phyloP scores from a whole-genome alignment of 2,888 invertebrate species.

The Lydus trimaculatus region DNA sequence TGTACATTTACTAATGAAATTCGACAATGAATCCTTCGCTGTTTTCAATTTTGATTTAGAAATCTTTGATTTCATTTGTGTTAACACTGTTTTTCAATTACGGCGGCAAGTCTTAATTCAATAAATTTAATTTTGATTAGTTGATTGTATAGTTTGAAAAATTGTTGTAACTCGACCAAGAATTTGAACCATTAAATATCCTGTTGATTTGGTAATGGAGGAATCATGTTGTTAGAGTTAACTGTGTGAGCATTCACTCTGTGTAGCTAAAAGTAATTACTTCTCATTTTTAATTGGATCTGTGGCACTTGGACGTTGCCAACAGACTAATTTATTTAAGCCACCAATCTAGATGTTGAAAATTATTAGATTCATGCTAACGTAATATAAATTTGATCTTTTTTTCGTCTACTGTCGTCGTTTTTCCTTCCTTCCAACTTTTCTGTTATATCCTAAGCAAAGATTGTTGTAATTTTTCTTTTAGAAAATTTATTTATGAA shows the following conservation, averaged over 20 bases:
- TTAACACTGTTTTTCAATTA: background rate
- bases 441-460: background rate
- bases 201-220: constrained; percentile 5
- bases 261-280: constrained; percentile 24
- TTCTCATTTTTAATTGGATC: constrained; percentile 30
- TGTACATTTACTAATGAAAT: too few species aligned
- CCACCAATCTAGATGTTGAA: constrained; percentile 15
- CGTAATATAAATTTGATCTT: constrained; percentile 7
- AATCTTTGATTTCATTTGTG: too few species aligned
- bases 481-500: background rate
- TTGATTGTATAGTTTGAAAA: background rate
- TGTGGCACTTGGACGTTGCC: constrained; percentile 23
- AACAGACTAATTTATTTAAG: constrained; percentile 27
- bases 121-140: background rate
- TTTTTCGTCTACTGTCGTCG: background rate
- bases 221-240: background rate
- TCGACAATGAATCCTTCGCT: background rate
- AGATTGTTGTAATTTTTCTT: background rate
- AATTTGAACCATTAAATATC: background rate
- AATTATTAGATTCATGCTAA: constrained; percentile 19
- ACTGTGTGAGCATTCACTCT: background rate
- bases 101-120: background rate
- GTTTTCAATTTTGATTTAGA: too few species aligned
- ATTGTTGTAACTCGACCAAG: background rate
- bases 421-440: too few species aligned